Conservation (phyloP, 1,140 invertebrate genomes). For the Zaprionus ghesquierei region DNA sequence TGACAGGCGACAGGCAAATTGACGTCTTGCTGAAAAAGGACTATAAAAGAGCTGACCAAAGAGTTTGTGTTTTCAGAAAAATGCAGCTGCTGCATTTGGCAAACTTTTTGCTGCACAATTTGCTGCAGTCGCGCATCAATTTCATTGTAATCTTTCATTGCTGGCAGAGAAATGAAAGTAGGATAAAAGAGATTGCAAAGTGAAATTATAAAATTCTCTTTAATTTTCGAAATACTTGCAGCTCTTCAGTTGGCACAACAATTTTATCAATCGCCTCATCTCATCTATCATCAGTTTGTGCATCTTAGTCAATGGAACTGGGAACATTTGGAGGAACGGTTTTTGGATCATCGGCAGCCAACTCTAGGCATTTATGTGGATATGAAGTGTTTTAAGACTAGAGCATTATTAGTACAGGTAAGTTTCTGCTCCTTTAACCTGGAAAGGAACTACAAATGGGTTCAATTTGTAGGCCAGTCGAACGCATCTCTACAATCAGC, state of each 20-base stretch:
- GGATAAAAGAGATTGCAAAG: background rate
- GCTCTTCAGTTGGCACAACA: slow-evolving; percentile 42
- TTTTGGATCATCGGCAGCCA: slow-evolving; percentile 49
- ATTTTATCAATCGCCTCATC: slow-evolving; percentile 21
- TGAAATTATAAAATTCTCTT: background rate
- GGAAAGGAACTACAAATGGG: background rate
- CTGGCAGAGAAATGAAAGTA: slow-evolving; percentile 64
- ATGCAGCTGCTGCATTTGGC: slow-evolving; percentile 60
- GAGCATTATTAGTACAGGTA: slow-evolving; percentile 47
- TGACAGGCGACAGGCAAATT: slow-evolving; percentile 56
- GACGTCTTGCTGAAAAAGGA: background rate
- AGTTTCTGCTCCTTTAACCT: background rate
- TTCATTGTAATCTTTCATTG: slow-evolving; percentile 70
- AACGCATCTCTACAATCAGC: slow-evolving; percentile 60
- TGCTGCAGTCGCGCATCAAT: slow-evolving; percentile 51
- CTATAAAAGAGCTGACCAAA: slow-evolving; percentile 42
- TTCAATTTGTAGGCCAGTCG: slow-evolving; percentile 39
- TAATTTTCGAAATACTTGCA: background rate
- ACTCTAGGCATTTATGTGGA: slow-evolving; percentile 67
- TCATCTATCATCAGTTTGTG: slow-evolving; percentile 63
- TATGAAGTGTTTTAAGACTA: slow-evolving; percentile 42
- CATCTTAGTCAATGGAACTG: slow-evolving; percentile 32
- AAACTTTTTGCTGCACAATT: slow-evolving; percentile 68
- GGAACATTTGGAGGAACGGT: slow-evolving; percentile 46
- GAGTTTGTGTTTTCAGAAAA: slow-evolving; percentile 22